Evolutionary conservation across 2,113 vertebrate genomes (phyloP), one percentile per base, ranked within the genome.

Genomic region (Clarias batrachus): DNA sequence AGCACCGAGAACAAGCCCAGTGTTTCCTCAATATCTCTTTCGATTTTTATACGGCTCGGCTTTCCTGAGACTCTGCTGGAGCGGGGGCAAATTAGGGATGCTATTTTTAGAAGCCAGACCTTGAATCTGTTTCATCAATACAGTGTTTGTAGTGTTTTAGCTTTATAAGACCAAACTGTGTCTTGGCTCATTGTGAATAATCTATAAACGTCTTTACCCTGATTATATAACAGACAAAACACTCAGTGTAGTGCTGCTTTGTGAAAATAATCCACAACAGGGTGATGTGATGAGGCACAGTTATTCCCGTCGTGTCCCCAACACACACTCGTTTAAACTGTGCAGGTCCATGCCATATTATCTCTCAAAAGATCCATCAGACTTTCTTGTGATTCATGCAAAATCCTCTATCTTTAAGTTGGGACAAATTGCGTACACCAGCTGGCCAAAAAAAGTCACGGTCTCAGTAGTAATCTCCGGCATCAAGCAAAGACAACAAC

Each of bases 21-120:
- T 52, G 37, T 52, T 48, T 74, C 23, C 71, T 54, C 74, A 54
- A 54, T 77, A 54, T n/a, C 74, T 52, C 73, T 7, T 14, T 52
- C 23, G 23, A 11, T 73, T 17, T 23, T 73, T 73, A 74, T 19
- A 25, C 19, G 9, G 37, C 71, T 52, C 21, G 19, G 37, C 37
- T 74, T 74, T 54, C 48, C 48, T 54, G 74, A 52, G 23, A 56
- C 48, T 30, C 13, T 14, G 21, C 19, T 23, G 33, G 68, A 37
- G 68, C 8, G 10, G n/a, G n/a, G 14, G 27, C 16, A 21, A 71
- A 82, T 37, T 6, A 62, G 30, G 11, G 41, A 81, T 0, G 23
- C 60, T 65, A 65, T 65, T 65, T 82, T 82, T 65, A 82, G 80
- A 82, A 23, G 11, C 11, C 78, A 59, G 52, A 13, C 37, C 23